These are phyloP conservation scores for Beaufortia kweichowensis DNA, from an alignment of 2,113 vertebrate species.

Conservation along the genomic window DNA sequence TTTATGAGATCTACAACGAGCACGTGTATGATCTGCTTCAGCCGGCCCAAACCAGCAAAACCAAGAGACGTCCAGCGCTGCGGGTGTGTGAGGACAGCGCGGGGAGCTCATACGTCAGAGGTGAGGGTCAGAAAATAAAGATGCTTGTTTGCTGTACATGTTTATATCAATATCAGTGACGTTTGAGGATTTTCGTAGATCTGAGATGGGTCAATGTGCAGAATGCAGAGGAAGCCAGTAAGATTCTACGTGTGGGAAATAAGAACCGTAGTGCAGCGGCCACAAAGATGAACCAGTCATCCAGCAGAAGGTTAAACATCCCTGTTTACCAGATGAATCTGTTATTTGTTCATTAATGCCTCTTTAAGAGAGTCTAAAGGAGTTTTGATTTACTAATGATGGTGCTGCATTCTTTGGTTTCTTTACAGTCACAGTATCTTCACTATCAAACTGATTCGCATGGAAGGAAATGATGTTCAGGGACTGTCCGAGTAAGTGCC, in stretches of 20 bases:
- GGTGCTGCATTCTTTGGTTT: conserved; percentile 28
- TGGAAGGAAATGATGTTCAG: conserved; percentile 66
- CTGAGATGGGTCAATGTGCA: conserved; percentile 84
- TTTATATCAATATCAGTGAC: not conserved
- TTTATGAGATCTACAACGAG: conserved; percentile 91
- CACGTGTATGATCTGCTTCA: conserved; percentile 83
- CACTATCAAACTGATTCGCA: conserved; percentile 81
- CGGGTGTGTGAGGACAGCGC: conserved; percentile 83
- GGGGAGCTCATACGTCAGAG: conserved; percentile 85
- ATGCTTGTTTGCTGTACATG: not conserved
- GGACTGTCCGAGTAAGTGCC: conserved; percentile 80
- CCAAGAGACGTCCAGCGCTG: conserved; percentile 76
- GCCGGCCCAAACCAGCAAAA: conserved; percentile 64
- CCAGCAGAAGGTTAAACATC: conserved; percentile 81
- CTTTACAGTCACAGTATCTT: conserved; percentile 85
- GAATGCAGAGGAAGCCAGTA: conserved; percentile 77
- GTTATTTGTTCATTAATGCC: too few relatives aligned
- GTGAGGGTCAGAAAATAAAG: conserved; percentile 30
- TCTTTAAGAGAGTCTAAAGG: too few relatives aligned
- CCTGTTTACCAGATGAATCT: too few relatives aligned
- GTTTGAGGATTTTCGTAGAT: conserved; percentile 66
- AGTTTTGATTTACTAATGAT: too few relatives aligned
- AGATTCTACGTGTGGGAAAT: conserved; percentile 82
- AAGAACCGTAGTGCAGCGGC: conserved; percentile 85
- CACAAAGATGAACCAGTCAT: conserved; percentile 88